phyloP scores from a whole-genome alignment of 1,140 invertebrate genomes.

The Panulirus ornatus region DNA sequence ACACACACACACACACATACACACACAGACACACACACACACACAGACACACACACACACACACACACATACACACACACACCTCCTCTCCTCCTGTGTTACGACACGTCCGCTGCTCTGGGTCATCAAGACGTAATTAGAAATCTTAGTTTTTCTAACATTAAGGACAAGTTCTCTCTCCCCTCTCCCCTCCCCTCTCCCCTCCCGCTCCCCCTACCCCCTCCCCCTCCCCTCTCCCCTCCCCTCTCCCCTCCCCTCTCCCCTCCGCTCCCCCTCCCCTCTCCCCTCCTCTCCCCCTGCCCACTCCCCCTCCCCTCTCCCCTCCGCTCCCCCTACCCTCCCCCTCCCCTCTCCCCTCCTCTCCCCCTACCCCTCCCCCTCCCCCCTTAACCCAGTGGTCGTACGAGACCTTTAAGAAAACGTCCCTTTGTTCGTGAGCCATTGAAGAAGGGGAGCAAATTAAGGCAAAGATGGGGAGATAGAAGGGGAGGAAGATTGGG shows the following conservation, averaged over 20 bases:
- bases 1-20: too few relatives aligned
- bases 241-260: neutral
- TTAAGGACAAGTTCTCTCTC: too few relatives aligned
- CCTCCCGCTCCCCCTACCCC: neutral
- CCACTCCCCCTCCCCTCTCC: neutral
- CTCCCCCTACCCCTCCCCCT: neutral
- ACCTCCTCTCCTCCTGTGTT: too few relatives aligned
- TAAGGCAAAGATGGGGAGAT: neutral
- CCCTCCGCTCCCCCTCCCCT: too few relatives aligned
- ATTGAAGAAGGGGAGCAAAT: neutral
- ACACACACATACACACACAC: too few relatives aligned
- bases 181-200: neutral
- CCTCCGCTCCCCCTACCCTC: neutral
- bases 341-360: neutral
- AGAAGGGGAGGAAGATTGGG: neutral
- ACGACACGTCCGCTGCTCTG: too few relatives aligned
- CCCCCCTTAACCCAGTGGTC: neutral
- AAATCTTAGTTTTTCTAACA: too few relatives aligned
- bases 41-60: too few relatives aligned
- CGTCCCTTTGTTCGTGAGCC: neutral
- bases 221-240: neutral
- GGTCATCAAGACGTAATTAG: too few relatives aligned
- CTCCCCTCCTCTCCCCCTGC: too few relatives aligned
- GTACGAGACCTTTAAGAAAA: neutral
- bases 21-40: too few relatives aligned